These are phyloP conservation scores for Elmis aenea DNA, from an alignment of 2,888 invertebrate species.

Conservation along the genomic window DNA sequence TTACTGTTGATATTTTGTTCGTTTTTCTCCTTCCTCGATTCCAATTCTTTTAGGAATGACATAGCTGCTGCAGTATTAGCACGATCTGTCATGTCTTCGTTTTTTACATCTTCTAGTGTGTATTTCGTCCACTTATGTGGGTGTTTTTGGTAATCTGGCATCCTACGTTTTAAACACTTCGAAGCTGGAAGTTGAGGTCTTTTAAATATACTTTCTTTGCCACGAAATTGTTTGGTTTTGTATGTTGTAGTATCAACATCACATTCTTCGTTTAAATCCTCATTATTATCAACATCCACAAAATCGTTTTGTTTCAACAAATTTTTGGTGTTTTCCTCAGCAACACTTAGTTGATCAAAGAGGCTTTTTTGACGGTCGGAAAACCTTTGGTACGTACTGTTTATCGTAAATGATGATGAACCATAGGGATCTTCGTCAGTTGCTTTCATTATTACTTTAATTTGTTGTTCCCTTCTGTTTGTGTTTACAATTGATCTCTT, in stretches of 20 bases:
- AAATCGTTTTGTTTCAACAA: conserved; percentile 17
- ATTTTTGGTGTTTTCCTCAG: conserved; percentile 22
- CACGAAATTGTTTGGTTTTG: conserved; percentile 59
- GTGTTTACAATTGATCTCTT: too few relatives aligned
- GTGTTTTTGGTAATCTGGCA: conserved; percentile 60
- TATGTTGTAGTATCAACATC: conserved; percentile 28
- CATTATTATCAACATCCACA: conserved; percentile 27
- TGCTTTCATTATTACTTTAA: too few relatives aligned
- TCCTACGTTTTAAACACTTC: conserved; percentile 51
- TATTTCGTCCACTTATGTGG: conserved; percentile 82
- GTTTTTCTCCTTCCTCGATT: conserved; percentile 47
- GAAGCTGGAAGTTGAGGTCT: conserved; percentile 59
- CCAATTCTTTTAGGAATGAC: conserved; percentile 66
- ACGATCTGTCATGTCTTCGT: conserved; percentile 71
- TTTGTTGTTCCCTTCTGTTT: too few relatives aligned
- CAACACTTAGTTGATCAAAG: conserved; percentile 59
- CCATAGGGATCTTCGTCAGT: too few relatives aligned
- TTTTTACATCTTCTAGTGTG: conserved; percentile 69
- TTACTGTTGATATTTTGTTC: conserved; percentile 14
- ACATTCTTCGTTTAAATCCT: conserved; percentile 39
- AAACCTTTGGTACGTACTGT: conserved; percentile 40
- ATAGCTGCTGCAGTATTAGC: conserved; percentile 75
- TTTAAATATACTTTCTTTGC: conserved; percentile 76
- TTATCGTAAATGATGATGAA: conserved; percentile 15
- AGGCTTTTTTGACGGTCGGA: conserved; percentile 61